A percentile compares a stretch with the other conserved stretches of the same genome.
Conservation (phyloP, 2,113 vertebrate species). For the Cottus gobio region DNA sequence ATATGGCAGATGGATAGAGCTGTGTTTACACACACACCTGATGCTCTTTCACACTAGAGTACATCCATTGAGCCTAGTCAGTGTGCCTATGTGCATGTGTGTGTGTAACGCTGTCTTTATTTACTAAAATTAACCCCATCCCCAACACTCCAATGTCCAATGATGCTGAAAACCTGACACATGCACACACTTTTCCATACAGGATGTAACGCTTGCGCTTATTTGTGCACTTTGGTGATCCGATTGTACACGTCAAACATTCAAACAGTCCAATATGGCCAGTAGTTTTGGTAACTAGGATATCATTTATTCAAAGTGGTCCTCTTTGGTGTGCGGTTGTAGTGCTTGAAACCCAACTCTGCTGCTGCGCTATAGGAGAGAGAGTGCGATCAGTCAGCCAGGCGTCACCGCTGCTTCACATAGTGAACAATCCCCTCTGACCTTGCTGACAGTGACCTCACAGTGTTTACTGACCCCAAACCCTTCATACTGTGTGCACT, state of each 20-base stretch:
- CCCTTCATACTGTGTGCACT: slow-evolving; percentile 39
- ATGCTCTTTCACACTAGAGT: slow-evolving; percentile 69
- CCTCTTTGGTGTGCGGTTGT: slow-evolving; percentile 6
- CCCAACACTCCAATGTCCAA: slow-evolving; percentile 54
- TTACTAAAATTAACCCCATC: slow-evolving; percentile 71
- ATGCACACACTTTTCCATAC: slow-evolving; percentile 40
- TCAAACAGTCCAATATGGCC: neutral
- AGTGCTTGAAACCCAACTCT: slow-evolving; percentile 8
- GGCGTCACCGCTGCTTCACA: slow-evolving; percentile 39
- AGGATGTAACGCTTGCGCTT: neutral
- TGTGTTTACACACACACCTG: slow-evolving; percentile 75
- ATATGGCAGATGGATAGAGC: slow-evolving; percentile 64
- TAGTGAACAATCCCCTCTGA: slow-evolving; percentile 58
- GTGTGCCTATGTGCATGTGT: slow-evolving; percentile 23
- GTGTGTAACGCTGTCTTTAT: slow-evolving; percentile 51
- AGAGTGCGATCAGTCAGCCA: slow-evolving; percentile 16
- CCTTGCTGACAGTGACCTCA: slow-evolving; percentile 65
- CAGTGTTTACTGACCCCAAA: slow-evolving; percentile 49
- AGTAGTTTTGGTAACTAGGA: neutral
- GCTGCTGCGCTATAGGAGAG: slow-evolving; percentile 29
- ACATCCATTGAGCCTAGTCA: slow-evolving; percentile 46
- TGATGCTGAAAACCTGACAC: slow-evolving; percentile 62
- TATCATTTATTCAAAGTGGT: neutral
- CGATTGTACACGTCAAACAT: neutral
- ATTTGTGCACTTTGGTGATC: slow-evolving; percentile 24